A percentile compares a stretch with the other conserved stretches of the same genome.
These are phyloP conservation scores for Emmelina monodactyla DNA, from an alignment of 2,888 invertebrate species.

Conservation along the genomic window DNA sequence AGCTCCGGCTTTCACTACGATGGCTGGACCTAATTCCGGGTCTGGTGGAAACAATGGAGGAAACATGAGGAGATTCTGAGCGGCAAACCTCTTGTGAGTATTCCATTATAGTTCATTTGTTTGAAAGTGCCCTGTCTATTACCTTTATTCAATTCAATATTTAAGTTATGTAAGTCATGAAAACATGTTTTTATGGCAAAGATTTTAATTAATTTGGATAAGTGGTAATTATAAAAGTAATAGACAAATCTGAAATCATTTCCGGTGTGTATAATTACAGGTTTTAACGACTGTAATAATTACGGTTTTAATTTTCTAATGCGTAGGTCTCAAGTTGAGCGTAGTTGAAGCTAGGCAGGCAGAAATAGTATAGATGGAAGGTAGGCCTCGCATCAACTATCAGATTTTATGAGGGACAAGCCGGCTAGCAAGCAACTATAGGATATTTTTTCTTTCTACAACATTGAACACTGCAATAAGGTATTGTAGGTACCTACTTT, in stretches of 20 bases:
- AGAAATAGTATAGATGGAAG: conserved; percentile 44
- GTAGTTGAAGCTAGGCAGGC: conserved; percentile 63
- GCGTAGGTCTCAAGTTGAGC: conserved; percentile 60
- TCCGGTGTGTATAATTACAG: neutral
- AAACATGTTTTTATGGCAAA: no score
- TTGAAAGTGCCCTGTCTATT: no score
- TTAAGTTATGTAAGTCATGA: no score
- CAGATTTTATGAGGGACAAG: conserved; percentile 49
- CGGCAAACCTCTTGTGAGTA: conserved; percentile 43
- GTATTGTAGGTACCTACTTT: conserved; percentile 46
- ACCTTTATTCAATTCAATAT: no score
- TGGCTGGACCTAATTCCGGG: no score
- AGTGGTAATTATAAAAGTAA: no score
- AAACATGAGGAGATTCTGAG: no score
- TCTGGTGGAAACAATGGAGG: no score
- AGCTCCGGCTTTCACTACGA: no score
- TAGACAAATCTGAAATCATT: no score
- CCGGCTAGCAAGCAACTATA: conserved; percentile 44
- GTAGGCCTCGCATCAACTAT: conserved; percentile 47
- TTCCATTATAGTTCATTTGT: conserved; percentile 6
- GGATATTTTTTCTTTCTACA: conserved; percentile 32
- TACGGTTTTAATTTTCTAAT: conserved; percentile 42
- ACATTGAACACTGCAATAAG: conserved; percentile 41
- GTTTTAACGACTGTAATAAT: neutral
- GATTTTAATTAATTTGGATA: no score